phyloP scores from a whole-genome alignment of 2,797 vertebrate genomes.

The Melanogrammus aeglefinus region DNA sequence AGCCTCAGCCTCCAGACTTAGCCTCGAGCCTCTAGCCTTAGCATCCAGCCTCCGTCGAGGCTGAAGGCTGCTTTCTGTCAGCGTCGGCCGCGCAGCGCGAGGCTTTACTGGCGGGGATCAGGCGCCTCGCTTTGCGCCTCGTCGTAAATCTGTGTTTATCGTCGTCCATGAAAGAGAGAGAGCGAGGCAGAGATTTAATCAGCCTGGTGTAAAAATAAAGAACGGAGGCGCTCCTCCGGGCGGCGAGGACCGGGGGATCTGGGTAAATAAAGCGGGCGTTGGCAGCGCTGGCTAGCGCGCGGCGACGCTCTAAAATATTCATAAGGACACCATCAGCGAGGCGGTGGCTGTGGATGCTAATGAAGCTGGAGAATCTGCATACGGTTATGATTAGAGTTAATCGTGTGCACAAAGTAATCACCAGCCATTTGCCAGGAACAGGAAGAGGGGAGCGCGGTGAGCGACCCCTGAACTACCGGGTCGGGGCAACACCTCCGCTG shows the following conservation, averaged over 20 bases:
- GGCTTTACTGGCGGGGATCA: conserved; percentile 41
- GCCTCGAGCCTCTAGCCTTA: too few relatives aligned
- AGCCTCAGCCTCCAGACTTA: too few relatives aligned
- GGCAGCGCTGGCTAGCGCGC: not conserved
- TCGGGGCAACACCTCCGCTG: conserved; percentile 43
- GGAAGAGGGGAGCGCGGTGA: conserved; percentile 47
- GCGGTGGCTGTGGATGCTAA: conserved; percentile 10
- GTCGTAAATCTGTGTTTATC: not conserved
- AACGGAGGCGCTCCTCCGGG: too few relatives aligned
- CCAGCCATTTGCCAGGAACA: conserved; percentile 24
- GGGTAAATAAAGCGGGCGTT: not conserved
- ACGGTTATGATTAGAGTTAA: conserved; percentile 37
- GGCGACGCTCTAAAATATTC: conserved; percentile 8
- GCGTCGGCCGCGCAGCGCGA: conserved; percentile 23
- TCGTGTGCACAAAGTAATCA: conserved; percentile 38
- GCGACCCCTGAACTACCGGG: conserved; percentile 54
- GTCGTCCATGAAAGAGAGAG: not conserved
- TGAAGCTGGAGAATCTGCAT: conserved; percentile 33
- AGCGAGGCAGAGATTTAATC: not conserved
- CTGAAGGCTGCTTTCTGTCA: too few relatives aligned
- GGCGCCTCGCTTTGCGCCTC: conserved; percentile 39
- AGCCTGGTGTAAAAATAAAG: not conserved
- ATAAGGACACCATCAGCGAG: not conserved
- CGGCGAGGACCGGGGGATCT: too few relatives aligned
- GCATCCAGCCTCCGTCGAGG: too few relatives aligned